phyloP scores from a whole-genome alignment of 2,113 vertebrate genomes.

The Sciurus niger region DNA sequence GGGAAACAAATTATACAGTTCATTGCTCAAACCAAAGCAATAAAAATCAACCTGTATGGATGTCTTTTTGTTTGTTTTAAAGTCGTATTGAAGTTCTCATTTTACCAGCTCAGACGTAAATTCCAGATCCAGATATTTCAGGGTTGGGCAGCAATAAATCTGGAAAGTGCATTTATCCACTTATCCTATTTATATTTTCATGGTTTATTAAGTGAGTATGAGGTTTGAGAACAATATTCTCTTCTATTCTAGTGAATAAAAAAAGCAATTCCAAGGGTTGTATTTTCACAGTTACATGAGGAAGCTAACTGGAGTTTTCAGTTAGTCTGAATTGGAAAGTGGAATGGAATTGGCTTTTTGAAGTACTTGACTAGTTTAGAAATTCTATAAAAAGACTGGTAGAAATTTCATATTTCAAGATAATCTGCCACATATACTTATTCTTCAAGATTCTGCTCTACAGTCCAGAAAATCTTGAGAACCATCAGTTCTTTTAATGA shows the following conservation, averaged over 20 bases:
- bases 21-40: slow-evolving; percentile 49
- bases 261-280: not conserved
- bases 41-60: slow-evolving; percentile 11
- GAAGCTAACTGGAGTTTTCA: not conserved
- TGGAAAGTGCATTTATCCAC: not conserved
- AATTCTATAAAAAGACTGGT: not conserved
- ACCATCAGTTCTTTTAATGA: not conserved
- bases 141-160: not conserved
- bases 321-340: not conserved
- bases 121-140: not conserved
- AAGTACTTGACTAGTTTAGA: not conserved
- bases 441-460: not conserved
- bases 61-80: slow-evolving; percentile 39
- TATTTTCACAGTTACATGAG: not conserved
- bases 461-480: not conserved
- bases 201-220: not conserved
- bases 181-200: not conserved
- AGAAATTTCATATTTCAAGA: not conserved
- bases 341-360: not conserved
- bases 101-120: slow-evolving; percentile 15
- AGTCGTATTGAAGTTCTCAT: slow-evolving; percentile 25
- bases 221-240: not conserved
- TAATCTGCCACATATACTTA: not conserved
- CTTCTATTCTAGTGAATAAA: not conserved
- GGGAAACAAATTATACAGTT: slow-evolving; percentile 62